Evolutionary conservation across 1,140 invertebrate genomes (phyloP).

Genomic region (Pararge aegeria): DNA sequence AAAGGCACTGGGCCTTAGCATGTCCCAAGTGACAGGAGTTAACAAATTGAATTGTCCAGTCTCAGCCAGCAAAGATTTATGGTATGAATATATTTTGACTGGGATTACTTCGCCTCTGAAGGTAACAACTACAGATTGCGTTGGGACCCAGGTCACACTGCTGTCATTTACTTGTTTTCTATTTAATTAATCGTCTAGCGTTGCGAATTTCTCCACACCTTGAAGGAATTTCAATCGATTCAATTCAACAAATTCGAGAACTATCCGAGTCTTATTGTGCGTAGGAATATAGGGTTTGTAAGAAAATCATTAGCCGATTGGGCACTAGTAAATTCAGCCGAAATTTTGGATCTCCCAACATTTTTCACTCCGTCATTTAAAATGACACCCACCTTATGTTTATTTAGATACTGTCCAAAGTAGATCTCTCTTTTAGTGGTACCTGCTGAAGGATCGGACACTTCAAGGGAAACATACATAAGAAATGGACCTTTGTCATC

Average conservation of each 20-base stretch:
- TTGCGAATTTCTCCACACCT: conserved; percentile 25
- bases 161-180: conserved; percentile 4
- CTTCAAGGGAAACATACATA: conserved; percentile 12
- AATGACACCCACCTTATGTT: conserved; percentile 7
- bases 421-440: conserved; percentile 8
- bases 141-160: not conserved
- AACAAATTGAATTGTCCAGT: not conserved
- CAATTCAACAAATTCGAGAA: conserved; percentile 19
- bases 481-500: conserved; percentile 18
- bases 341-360: conserved; percentile 20
- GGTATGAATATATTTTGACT: conserved; percentile 19
- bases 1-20: no score
- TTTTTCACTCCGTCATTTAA: conserved; percentile 19
- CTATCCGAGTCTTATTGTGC: conserved; percentile 16
- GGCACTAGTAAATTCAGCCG: conserved; percentile 9
- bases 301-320: conserved; percentile 26
- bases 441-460: conserved; percentile 3
- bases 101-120: conserved; percentile 30
- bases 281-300: conserved; percentile 4
- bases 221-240: conserved; percentile 14
- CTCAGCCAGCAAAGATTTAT: conserved; percentile 21
- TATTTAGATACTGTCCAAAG: conserved; percentile 18
- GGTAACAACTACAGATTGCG: conserved; percentile 28
- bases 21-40: no score
- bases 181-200: conserved; percentile 26